Percentiles rank a stretch among this genome's conserved stretches.
These are phyloP conservation scores for Carcharodon carcharias DNA, from an alignment of 2,797 vertebrate species.

Conservation along the genomic window DNA sequence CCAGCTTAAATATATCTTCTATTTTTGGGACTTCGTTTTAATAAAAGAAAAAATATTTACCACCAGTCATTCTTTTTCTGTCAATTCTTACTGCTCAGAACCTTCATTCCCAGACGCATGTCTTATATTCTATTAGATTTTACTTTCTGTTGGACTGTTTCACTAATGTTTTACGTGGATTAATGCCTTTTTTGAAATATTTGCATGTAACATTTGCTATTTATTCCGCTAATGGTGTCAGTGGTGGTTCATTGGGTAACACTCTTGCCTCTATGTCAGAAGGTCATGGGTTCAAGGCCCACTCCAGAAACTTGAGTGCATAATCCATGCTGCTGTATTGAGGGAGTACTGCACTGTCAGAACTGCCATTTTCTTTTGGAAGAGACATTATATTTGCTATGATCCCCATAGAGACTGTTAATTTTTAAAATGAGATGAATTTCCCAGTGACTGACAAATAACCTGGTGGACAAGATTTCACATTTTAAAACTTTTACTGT, in stretches of 20 bases:
- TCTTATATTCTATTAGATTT: background rate
- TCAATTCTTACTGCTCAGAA: background rate
- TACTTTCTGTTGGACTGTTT: background rate
- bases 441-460: background rate
- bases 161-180: background rate
- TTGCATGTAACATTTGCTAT: background rate
- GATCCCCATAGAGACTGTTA: background rate
- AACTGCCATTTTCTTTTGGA: background rate
- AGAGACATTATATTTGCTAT: background rate
- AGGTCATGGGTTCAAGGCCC: background rate
- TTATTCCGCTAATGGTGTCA: background rate
- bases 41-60: constrained; percentile 8
- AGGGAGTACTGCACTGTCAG: background rate
- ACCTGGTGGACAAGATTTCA: background rate
- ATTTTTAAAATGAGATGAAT: background rate
- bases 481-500: background rate
- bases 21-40: background rate
- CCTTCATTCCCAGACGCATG: background rate
- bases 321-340: background rate
- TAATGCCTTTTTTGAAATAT: background rate
- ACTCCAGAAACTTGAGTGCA: background rate
- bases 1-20: background rate
- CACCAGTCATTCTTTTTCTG: background rate
- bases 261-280: background rate
- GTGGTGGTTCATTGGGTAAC: background rate